A percentile compares a stretch with the other conserved stretches of the same genome.
phyloP scores from a whole-genome alignment of 2,113 vertebrate species.

The Puffinus mauretanicus region DNA sequence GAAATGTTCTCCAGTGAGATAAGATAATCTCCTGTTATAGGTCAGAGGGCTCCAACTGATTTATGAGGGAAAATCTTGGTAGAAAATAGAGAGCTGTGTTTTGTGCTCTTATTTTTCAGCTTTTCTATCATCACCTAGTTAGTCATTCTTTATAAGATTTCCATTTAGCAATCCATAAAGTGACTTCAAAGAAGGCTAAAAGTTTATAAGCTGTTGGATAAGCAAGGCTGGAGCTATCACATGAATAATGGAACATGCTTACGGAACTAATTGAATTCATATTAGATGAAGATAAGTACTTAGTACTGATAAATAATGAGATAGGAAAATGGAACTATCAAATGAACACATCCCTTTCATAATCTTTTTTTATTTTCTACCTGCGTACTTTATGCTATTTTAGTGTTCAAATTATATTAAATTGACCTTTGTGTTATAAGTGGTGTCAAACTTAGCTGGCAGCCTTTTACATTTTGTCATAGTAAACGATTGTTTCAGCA shows the following conservation, averaged over 20 bases:
- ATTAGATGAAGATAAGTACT: slow-evolving; percentile 54
- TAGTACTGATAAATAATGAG: slow-evolving; percentile 45
- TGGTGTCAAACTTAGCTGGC: background rate
- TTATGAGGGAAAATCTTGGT: slow-evolving; percentile 70
- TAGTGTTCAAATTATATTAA: background rate
- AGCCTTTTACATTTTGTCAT: slow-evolving; percentile 42
- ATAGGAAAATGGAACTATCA: slow-evolving; percentile 8
- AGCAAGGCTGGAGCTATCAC: slow-evolving; percentile 44
- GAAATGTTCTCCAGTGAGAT: slow-evolving; percentile 69
- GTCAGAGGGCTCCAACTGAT: slow-evolving; percentile 73
- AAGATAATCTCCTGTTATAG: slow-evolving; percentile 68
- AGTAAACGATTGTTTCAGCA: slow-evolving; percentile 19
- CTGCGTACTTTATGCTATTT: background rate
- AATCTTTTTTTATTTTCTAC: background rate
- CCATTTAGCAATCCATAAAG: slow-evolving; percentile 73
- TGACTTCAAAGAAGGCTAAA: slow-evolving; percentile 78
- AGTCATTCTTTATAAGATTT: slow-evolving; percentile 73
- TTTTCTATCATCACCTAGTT: slow-evolving; percentile 80
- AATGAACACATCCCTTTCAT: background rate
- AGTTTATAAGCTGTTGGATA: slow-evolving; percentile 66
- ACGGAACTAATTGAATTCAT: slow-evolving; percentile 72
- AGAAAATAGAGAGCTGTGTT: slow-evolving; percentile 72
- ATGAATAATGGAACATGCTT: slow-evolving; percentile 73
- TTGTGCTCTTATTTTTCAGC: slow-evolving; percentile 71
- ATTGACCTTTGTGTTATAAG: background rate